These are phyloP conservation scores for Protodeltote pygarga DNA, from an alignment of 2,888 invertebrate species.

Conservation along the genomic window DNA sequence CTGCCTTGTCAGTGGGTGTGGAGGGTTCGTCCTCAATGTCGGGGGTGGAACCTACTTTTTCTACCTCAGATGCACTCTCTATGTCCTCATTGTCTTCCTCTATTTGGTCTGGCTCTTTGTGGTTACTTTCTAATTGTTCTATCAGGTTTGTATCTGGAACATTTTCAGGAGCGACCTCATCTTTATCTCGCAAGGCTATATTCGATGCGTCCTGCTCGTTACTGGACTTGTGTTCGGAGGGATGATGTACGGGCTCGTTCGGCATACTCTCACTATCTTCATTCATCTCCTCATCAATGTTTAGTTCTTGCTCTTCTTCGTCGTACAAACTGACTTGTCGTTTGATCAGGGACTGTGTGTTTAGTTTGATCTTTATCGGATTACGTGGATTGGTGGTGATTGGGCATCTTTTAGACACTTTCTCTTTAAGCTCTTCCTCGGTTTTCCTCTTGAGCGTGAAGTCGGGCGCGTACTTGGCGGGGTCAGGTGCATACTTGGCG, in stretches of 20 bases:
- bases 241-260: neutral
- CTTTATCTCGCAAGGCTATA: neutral
- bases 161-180: neutral
- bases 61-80: neutral
- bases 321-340: conserved; percentile 85
- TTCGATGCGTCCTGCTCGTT: neutral
- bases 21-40: conserved; percentile 19
- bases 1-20: conserved; percentile 11
- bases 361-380: conserved; percentile 78
- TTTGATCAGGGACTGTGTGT: conserved; percentile 82
- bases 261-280: conserved; percentile 48
- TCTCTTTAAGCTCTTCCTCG: conserved; percentile 72
- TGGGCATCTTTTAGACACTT: conserved; percentile 74
- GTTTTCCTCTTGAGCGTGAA: conserved; percentile 50
- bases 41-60: conserved; percentile 8
- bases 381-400: conserved; percentile 74
- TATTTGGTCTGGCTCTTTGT: neutral
- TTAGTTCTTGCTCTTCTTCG: conserved; percentile 67
- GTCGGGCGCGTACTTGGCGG: conserved; percentile 1
- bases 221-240: neutral
- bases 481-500: too few species aligned
- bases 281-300: conserved; percentile 24
- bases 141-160: neutral
- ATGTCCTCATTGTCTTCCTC: conserved; percentile 1
- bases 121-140: neutral